These are phyloP conservation scores for human DNA, from an alignment of 2,113 vertebrate genomes.

Conservation along the genomic window GRCh38 chr15:57533501-57534000, in stretches of 20 bases:
- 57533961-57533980: accelerated
- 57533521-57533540: conserved; percentile 21
- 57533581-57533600: conserved; percentile 43
- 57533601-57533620: background rate
- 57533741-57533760: background rate
- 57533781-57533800: background rate
- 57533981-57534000: background rate
- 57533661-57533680: background rate
- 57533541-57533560: background rate
- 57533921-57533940: background rate
- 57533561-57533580: background rate
- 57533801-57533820: background rate
- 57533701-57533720: background rate
- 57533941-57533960: background rate
- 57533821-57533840: background rate
- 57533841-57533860: background rate
- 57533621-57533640: background rate
- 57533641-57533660: background rate
- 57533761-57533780: background rate
- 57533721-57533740: background rate
- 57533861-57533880: background rate
- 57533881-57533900: background rate
- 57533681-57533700: background rate
- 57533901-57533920: background rate
- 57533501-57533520: conserved; percentile 49